Evolutionary conservation across 2,797 vertebrate genomes (phyloP), one percentile per base, ranked within the genome.

Genomic region (Helicolenus hilgendorfi): DNA sequence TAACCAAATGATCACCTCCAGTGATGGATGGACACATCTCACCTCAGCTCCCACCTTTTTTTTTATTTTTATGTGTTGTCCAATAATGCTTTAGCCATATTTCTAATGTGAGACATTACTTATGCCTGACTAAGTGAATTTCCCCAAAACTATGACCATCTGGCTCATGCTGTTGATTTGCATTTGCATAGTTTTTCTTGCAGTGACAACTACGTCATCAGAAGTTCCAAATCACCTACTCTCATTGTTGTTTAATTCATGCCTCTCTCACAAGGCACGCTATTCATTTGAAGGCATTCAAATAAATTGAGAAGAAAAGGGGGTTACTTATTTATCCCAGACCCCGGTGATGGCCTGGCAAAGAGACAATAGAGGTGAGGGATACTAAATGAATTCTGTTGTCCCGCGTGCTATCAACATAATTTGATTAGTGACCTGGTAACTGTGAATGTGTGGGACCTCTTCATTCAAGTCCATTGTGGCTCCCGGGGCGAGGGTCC

Each of bases 341-440:
- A 88, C 81, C 94, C 84, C 64, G 81, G 84, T 93, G 89, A 95
- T 94, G 89, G 68, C 83, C 72, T 87, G 92, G 88, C 92, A 92
- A 76, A 79, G 68, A 92, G 88, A 96, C 95, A 97, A 96, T 94
- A 67, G 94, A 81, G 88, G 83, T 89, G 85, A 87, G 87, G 81
- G 88, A 90, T 94, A 91, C 94, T 94, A 95, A 96, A 96, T 94
- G 89, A 96, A 97, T 97, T 96, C 95, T 89, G 86, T 96, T 95
- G 95, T 97, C 92, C 95, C 87, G 91, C 78, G 83, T 87, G 86
- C 89, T 91, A 96, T 98, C 95, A 94, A 89, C 90, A 91, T 97
- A 95, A 98, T 97, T 97, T 95, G 94, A 97, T 97, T 97, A 95
- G 96, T 97, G 97, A 97, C 96, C 96, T 95, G 92, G 91, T 96